A percentile compares a stretch with the other conserved stretches of the same genome.
phyloP scores from a whole-genome alignment of 2,888 invertebrate species.

The Dorcus hopei region DNA sequence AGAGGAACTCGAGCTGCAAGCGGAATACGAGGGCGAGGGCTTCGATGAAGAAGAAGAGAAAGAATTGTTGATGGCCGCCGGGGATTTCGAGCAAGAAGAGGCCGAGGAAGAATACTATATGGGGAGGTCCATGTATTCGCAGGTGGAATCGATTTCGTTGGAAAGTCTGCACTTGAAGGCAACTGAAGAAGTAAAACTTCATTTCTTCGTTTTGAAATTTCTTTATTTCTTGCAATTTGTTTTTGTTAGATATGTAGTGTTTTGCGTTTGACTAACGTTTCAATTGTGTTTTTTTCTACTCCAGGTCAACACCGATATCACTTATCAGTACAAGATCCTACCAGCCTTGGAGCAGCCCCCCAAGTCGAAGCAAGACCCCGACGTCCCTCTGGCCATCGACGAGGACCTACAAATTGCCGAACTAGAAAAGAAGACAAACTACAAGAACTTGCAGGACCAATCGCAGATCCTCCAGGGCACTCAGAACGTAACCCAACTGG shows the following conservation, averaged over 20 bases:
- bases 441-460: slow-evolving; percentile 56
- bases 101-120: slow-evolving; percentile 13
- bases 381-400: slow-evolving; percentile 16
- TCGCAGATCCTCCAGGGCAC: slow-evolving; percentile 57
- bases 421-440: slow-evolving; percentile 56
- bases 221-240: background rate
- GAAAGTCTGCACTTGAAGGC: slow-evolving; percentile 9
- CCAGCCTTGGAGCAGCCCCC: slow-evolving; percentile 27
- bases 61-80: slow-evolving; percentile 22
- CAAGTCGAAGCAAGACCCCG: slow-evolving; percentile 16
- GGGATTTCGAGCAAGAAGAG: slow-evolving; percentile 7
- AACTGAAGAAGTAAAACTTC: slow-evolving; percentile 9
- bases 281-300: background rate
- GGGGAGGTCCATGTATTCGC: slow-evolving; percentile 25
- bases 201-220: no score
- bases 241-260: background rate
- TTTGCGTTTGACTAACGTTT: no score
- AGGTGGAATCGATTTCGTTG: slow-evolving; percentile 43
- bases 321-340: slow-evolving; percentile 29
- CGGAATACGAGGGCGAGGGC: slow-evolving; percentile 29
- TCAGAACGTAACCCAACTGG: slow-evolving; percentile 42
- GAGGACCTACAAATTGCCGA: slow-evolving; percentile 47
- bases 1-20: slow-evolving; percentile 40
- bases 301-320: slow-evolving; percentile 32
- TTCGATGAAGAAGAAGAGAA: slow-evolving; percentile 38